Evolutionary conservation across 2,888 invertebrate species (phyloP), one percentile per base, ranked within the genome.

Genomic region (Nomada fabriciana): DNA sequence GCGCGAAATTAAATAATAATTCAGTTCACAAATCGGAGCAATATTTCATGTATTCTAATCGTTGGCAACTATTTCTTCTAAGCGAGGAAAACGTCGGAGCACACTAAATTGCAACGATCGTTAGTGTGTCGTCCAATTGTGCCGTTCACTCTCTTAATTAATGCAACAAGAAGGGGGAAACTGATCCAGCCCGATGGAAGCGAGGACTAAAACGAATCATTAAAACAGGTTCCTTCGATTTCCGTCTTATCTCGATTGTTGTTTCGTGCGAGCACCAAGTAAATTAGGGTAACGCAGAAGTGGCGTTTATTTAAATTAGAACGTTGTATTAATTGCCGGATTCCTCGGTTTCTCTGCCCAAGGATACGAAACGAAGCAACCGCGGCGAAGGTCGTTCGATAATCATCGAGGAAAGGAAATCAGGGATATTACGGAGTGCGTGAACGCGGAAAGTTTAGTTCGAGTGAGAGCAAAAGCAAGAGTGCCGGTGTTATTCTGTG

Each of bases 321-420:
- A 60, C 5, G 10, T 29, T 20, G 25, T 25, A 20, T 43, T 36
- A 47, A 9, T 23, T n/a, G 20, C 9, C 36, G 25, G 61, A 7
- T n/a, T 60, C 59, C 68, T 57, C 60, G 29, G 57, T 65, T 61
- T 76, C 61, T 73, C 86, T 42, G 11, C 42, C 36, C 73, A 78
- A 82, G 67, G 76, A 43, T 65, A 50, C 10, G 53, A 76, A 63
- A 78, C 61, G 81, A 75, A 72, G 29, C 67, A 76, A 78, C 72
- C 68, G 69, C 15, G 29, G 20, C n/a, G 76, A 65, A 71, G 70
- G 75, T 20, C 84, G 73, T 64, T 50, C 29, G 72, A 76, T 79
- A 85, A 87, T 78, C 82, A 69, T 69, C 57, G 61, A 43, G 55
- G 36, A 77, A 53, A 20, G 55, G 53, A 61, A 74, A 83, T 85